Conservation (phyloP, 2,888 invertebrate genomes). For the Patella depressa region DNA sequence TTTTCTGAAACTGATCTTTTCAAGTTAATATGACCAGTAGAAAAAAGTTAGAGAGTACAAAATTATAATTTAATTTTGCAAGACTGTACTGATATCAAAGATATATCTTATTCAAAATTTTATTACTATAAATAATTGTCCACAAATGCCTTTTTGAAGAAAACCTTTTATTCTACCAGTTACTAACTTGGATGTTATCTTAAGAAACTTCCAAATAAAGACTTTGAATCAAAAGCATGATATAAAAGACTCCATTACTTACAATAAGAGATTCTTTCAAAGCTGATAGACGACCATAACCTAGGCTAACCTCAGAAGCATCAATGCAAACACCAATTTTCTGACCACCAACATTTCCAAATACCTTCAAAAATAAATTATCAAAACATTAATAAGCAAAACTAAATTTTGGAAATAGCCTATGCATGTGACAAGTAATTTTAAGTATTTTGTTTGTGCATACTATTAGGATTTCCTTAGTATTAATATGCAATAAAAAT, state of each 20-base stretch:
- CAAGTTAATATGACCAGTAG: too few relatives aligned
- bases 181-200: too few relatives aligned
- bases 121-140: too few relatives aligned
- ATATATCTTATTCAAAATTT: too few relatives aligned
- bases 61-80: too few relatives aligned
- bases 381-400: too few relatives aligned
- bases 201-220: too few relatives aligned
- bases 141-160: too few relatives aligned
- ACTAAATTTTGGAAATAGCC: background rate
- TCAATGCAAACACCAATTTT: constrained; percentile 67
- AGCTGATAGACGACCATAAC: constrained; percentile 67
- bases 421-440: background rate
- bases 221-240: background rate
- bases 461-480: background rate
- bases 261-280: constrained; percentile 68
- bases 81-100: too few relatives aligned
- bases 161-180: too few relatives aligned
- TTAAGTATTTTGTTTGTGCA: background rate
- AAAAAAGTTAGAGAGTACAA: too few relatives aligned
- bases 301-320: constrained; percentile 68
- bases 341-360: constrained; percentile 69
- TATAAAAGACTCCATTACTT: constrained; percentile 33
- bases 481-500: background rate
- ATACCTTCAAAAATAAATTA: constrained; percentile 54
- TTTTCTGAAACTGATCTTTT: too few relatives aligned